Conservation (phyloP, 2,113 vertebrate species). For the Nibea albiflora region DNA sequence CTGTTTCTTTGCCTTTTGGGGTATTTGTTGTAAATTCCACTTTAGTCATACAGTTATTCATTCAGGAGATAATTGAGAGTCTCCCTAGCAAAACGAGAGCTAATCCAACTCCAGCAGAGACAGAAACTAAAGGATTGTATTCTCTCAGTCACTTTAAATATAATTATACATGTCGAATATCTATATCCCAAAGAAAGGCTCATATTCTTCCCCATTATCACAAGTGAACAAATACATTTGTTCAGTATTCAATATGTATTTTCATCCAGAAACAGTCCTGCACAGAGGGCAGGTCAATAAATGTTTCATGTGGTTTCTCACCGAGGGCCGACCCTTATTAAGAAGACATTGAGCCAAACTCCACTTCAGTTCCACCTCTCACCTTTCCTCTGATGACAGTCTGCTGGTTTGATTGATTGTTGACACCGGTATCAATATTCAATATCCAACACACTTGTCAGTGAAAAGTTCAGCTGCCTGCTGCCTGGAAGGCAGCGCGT, state of each 20-base stretch:
- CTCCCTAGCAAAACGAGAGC: slow-evolving; percentile 20
- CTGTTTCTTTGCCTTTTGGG: slow-evolving; percentile 46
- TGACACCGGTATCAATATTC: slow-evolving; percentile 41
- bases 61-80: slow-evolving; percentile 46
- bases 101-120: slow-evolving; percentile 41
- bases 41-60: slow-evolving; percentile 49
- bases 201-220: not conserved
- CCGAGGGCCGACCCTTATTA: slow-evolving; percentile 7
- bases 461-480: slow-evolving; percentile 42
- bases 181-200: not conserved
- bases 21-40: slow-evolving; percentile 52
- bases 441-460: slow-evolving; percentile 26
- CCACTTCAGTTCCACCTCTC: slow-evolving; percentile 33
- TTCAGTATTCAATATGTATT: not conserved
- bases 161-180: not conserved
- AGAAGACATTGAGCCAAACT: slow-evolving; percentile 18
- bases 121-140: not conserved
- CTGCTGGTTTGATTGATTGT: slow-evolving; percentile 55
- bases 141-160: slow-evolving; percentile 14
- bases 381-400: slow-evolving; percentile 46
- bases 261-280: not conserved
- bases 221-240: not conserved
- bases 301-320: not conserved
- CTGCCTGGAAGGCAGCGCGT: not conserved
- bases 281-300: slow-evolving; percentile 9